Base-by-base conservation (phyloP, 2,113 vertebrate species). In the Pollachius pollachius region DNA sequence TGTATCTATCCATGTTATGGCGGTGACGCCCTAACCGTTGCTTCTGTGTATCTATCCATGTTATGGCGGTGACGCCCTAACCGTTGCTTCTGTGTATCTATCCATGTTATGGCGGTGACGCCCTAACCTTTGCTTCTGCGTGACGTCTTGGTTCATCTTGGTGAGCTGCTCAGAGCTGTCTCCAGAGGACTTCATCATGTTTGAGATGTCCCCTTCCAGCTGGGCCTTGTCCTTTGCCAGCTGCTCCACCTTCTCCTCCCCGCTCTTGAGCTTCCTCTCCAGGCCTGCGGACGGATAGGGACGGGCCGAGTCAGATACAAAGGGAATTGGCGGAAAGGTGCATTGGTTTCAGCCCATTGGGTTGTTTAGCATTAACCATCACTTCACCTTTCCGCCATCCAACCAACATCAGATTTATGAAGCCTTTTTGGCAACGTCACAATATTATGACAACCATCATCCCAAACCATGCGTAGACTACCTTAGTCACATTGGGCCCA, bases 161-260 rank as follows among this genome's bases (percentile, higher is more conserved):
- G 91, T 95, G 41, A 99, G 88, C 84, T 98, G 96, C 69, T 90
- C 90, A 76, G 97, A 99, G 87, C 90, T 95, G 81, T 98, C 95
- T 70, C 97, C 97, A 0, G 97, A 98, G 8, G 95, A 94, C 77
- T 92, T 96, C 82, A 97, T 95, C 87, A 97, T 95, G 69, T 96
- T 95, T 5, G 92, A 93, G 67, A 99, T 95, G 69, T 97, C 91
- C 3, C 91, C 93, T 85, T 99, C 95, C 64, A 98, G 87, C 77
- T 97, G 98, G 81, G 74, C 77, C 88, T 99, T 99, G 17, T 94
- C 94, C 57, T 94, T 93, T 1, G 82, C 74, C 72, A 99, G 84
- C 68, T 94, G 94, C 27, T 93, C 91, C 30, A 94, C 90, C 71
- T 89, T 95, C 80, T 95, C 94, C 75, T 95, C 94, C 30, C 90